Evolutionary conservation across 2,888 invertebrate species (phyloP), one percentile per base, ranked within the genome.

Genomic region (Hemicrepidius hirtus): DNA sequence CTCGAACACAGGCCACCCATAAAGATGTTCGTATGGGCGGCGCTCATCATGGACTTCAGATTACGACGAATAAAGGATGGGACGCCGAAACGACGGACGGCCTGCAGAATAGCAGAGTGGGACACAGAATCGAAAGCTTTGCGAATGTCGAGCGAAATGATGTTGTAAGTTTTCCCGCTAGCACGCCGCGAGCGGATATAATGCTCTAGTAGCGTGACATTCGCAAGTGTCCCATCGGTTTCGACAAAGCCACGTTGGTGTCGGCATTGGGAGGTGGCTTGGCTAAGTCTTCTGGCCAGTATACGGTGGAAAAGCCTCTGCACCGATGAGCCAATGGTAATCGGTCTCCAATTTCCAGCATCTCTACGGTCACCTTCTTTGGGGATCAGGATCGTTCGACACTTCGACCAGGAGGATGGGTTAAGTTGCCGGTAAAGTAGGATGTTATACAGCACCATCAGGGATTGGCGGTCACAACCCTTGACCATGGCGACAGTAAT

Each of bases 91-190:
- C 76, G 71, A 24, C 71, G 28, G 32, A 87, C 78, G 6, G 82
- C 79, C 1, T 78, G 75, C 6, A 49, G 6, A n/a, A 85, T 73
- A 1, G 77, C 68, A 4, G 65, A 0, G 24, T 77, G 78, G 0
- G 76, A 75, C 0, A 79, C 75, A 0, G 77, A 82, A 72, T 87
- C 86, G 74, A 85, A 87, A 1, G 86, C 87, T 77, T 86, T 87
- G 6, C 84, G 77, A n/a, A 86, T 82, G 73, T 87, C 86, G 0
- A 87, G 78, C 21, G 84, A 81, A 0, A 81, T 83, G 3, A 86
- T 63, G 57, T 85, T 84, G 21, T 83, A 79, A 13, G 83, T 76
- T 13, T 78, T 81, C 63, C 72, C 50, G 0, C 75, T 68, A 12
- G 68, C 53, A 50, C 82, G 71, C n/a, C 84, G 76, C 5, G 81